Base-by-base conservation (phyloP, 2,113 vertebrate genomes). In the Origma solitaria region DNA sequence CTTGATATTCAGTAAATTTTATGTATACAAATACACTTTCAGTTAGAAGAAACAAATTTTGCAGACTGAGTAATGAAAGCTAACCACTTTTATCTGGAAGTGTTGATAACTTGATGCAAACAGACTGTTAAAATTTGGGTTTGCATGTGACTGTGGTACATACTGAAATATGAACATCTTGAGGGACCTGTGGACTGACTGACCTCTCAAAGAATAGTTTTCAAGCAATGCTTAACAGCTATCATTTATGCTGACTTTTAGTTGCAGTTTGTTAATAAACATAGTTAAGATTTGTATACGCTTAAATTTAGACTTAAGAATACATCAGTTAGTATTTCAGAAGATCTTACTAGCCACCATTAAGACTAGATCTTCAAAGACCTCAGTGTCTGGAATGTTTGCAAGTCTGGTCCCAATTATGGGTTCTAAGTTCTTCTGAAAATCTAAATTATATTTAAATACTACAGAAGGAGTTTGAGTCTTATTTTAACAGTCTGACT, bases 371-470 rank as follows among this genome's bases (percentile, higher is more conserved):
- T 80, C 88, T 91, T 91, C 71, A 89, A 87, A 84, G 82, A 88
- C 28, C 64, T 92, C 60, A n/a, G 7, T 53, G 49, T 89, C 92
- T 92, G 91, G 72, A 86, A 92, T 86, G 86, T 68, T 90, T 92
- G 72, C 25, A 88, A 90, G 77, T 93, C 78, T 91, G 82, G 66
- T 62, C 73, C 78, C 81, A 91, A 2, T 92, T 88, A 95, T 76
- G 77, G 40, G 69, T 82, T 89, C 69, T 83, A 83, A 71, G 64
- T 73, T 84, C 76, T 86, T 88, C 80, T 88, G 88, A 94, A 96
- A 95, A 97, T 95, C 80, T 85, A 60, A 88, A 75, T 95, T 82
- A 35, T 38, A 72, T 91, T 87, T 93, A 78, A 91, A 93, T 87
- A 82, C 58, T 83, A 58, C 42, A 91, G 56, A 76, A 91, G 50